phyloP scores from a whole-genome alignment of 2,888 invertebrate genomes.

The Leucozona laternaria region DNA sequence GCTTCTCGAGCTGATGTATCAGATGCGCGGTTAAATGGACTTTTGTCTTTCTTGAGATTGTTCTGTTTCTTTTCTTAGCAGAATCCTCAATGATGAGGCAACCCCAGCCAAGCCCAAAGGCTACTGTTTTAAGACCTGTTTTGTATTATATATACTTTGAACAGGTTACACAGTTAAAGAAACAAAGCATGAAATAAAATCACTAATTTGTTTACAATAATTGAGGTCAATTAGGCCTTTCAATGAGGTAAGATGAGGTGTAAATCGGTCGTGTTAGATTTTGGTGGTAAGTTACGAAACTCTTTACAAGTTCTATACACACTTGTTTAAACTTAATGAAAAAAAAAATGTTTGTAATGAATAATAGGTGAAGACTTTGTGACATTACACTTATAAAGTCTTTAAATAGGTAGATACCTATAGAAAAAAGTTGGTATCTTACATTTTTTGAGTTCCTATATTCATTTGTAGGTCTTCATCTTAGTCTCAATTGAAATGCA shows the following conservation, averaged over 20 bases:
- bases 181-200: slow-evolving; percentile 18
- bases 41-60: slow-evolving; percentile 1
- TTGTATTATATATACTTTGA: not conserved
- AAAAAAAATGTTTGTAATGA: not conserved
- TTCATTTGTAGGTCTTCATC: no score
- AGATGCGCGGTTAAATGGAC: slow-evolving; percentile 15
- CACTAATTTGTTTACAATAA: slow-evolving; percentile 62
- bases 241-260: not conserved
- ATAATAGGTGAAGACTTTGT: not conserved
- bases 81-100: not conserved
- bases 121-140: slow-evolving; percentile 32
- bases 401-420: no score
- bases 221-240: slow-evolving; percentile 52
- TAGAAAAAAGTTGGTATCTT: no score
- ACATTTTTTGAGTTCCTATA: no score
- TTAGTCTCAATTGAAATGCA: no score
- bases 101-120: slow-evolving; percentile 7
- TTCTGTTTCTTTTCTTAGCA: not conserved
- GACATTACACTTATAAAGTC: no score
- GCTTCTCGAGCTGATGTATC: not conserved
- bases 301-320: not conserved
- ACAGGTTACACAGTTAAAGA: slow-evolving; percentile 4
- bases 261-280: not conserved
- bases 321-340: not conserved
- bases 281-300: not conserved